Percentiles rank a stretch among this genome's conserved stretches.
These are phyloP conservation scores for Propithecus deckenii DNA, from an alignment of 2,797 vertebrate species.

Conservation along the genomic window DNA sequence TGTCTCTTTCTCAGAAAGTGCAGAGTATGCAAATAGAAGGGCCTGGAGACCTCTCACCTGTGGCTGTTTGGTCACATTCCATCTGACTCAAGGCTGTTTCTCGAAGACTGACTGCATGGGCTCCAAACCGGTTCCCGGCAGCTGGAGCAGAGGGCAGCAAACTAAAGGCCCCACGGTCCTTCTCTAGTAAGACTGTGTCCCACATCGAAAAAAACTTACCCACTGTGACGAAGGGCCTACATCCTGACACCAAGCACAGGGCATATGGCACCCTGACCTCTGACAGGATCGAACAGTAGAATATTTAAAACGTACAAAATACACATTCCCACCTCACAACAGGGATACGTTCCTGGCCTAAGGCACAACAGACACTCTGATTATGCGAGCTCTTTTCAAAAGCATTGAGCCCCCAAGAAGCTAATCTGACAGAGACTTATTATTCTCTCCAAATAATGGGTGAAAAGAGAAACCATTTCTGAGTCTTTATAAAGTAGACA, in stretches of 20 bases:
- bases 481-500: conserved; percentile 40
- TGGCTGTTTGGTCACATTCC: neutral
- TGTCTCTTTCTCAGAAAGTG: neutral
- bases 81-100: neutral
- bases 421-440: conserved; percentile 58
- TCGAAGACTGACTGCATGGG: rapidly evolving
- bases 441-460: conserved; percentile 56
- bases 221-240: rapidly evolving
- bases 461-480: conserved; percentile 56
- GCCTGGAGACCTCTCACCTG: neutral
- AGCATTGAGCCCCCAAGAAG: neutral
- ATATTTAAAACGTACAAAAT: neutral
- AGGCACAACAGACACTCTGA: conserved; percentile 26
- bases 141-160: neutral
- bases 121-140: neutral
- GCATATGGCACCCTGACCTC: neutral
- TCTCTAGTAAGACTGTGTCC: neutral
- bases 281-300: neutral
- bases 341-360: neutral
- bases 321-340: neutral
- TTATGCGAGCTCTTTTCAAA: conserved; percentile 20
- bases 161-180: rapidly evolving
- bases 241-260: neutral
- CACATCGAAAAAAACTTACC: neutral
- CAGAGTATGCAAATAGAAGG: neutral